Percentiles rank a stretch among this genome's conserved stretches.
Conservation (phyloP, 2,888 invertebrate genomes). For the Melanostoma scalare region DNA sequence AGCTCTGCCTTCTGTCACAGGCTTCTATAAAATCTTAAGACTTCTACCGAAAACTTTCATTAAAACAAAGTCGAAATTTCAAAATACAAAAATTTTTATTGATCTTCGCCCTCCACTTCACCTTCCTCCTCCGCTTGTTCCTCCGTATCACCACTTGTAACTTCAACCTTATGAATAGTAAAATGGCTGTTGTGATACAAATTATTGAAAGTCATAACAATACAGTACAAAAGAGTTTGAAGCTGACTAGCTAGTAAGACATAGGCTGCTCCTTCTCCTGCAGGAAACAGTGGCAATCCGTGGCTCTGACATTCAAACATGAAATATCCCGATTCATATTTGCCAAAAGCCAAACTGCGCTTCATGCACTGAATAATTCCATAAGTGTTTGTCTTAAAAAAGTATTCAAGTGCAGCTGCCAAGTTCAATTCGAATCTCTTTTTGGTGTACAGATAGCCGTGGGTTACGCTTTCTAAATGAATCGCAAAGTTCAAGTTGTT, state of each 20-base stretch:
- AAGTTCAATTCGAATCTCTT: conserved; percentile 85
- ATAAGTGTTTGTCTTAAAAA: conserved; percentile 83
- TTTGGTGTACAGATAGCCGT: conserved; percentile 85
- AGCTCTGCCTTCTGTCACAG: no score
- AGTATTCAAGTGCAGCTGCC: conserved; percentile 85
- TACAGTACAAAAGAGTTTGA: conserved; percentile 85
- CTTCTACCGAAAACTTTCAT: neutral
- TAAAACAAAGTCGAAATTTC: neutral
- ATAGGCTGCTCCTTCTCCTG: conserved; percentile 84
- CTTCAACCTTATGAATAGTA: conserved; percentile 82
- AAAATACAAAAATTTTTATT: neutral
- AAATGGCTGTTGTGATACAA: conserved; percentile 84
- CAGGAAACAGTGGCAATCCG: conserved; percentile 85
- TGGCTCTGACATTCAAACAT: conserved; percentile 87
- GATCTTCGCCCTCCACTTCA: conserved; percentile 60
- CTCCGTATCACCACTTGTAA: conserved; percentile 75
- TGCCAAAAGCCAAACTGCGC: conserved; percentile 84
- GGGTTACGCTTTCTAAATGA: conserved; percentile 84
- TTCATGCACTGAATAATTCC: conserved; percentile 84
- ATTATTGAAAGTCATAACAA: conserved; percentile 85
- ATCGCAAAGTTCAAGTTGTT: conserved; percentile 85
- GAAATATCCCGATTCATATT: conserved; percentile 84
- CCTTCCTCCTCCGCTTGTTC: conserved; percentile 74
- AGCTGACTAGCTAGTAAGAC: conserved; percentile 85
- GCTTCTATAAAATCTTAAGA: no score